A percentile compares a stretch with the other conserved stretches of the same genome.
Conservation (phyloP, 2,113 vertebrate species). For the Strigops habroptila region DNA sequence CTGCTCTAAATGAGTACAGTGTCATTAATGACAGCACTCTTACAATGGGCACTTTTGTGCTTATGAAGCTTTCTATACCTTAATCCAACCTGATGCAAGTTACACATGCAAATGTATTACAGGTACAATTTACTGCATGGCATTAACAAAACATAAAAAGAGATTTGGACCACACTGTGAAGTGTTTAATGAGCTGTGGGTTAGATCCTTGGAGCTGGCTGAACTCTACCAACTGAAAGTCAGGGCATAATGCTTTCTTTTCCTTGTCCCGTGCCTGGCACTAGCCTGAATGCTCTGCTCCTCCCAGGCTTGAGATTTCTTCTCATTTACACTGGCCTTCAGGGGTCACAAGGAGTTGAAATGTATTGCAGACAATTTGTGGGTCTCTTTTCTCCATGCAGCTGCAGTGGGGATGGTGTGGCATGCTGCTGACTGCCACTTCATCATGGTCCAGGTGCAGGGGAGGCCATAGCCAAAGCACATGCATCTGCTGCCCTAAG, state of each 20-base stretch:
- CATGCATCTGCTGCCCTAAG: rapidly evolving
- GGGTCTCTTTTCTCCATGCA: neutral
- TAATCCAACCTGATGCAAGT: constrained; percentile 53
- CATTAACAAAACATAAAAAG: constrained; percentile 1
- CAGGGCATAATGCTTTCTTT: neutral
- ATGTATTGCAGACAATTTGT: neutral
- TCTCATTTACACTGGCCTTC: neutral
- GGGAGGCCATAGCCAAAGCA: neutral
- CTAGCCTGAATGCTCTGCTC: neutral
- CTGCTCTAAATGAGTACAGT: constrained; percentile 35
- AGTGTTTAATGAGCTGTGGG: constrained; percentile 19
- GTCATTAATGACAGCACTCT: constrained; percentile 6
- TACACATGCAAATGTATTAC: constrained; percentile 15
- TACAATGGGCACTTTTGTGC: constrained; percentile 45
- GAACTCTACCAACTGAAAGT: neutral
- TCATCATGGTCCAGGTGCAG: rapidly evolving
- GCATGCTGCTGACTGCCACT: neutral
- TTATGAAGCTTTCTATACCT: constrained; percentile 37
- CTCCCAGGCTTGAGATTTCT: neutral
- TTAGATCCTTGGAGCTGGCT: neutral
- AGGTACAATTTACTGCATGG: constrained; percentile 24
- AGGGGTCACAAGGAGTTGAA: neutral
- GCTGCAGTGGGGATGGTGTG: neutral
- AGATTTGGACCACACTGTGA: neutral
- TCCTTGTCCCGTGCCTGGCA: neutral